Evolutionary conservation across 1,140 invertebrate genomes (phyloP).

Genomic region (Procambarus clarkii): DNA sequence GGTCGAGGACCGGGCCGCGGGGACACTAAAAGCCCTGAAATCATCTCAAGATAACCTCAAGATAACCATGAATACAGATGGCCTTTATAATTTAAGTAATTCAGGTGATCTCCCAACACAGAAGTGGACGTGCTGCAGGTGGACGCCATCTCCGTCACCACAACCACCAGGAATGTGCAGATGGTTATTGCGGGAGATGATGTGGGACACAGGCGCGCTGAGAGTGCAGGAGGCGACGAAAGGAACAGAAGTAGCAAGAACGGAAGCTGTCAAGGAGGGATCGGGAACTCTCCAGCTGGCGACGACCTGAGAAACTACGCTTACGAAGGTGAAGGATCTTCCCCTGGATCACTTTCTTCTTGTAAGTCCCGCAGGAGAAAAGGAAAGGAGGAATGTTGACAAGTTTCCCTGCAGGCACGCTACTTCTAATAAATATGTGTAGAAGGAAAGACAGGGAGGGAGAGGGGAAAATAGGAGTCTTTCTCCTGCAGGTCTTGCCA

Average conservation of each 20-base stretch:
- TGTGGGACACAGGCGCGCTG: neutral
- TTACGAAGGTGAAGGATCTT: slow-evolving; percentile 37
- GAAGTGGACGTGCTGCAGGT: slow-evolving; percentile 41
- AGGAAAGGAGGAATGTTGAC: neutral
- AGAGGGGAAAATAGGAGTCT: neutral
- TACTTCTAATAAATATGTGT: neutral
- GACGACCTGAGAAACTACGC: slow-evolving; percentile 42
- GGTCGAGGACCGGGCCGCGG: too few relatives aligned
- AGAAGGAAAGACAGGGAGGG: neutral
- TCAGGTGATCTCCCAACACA: neutral
- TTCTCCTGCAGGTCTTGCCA: neutral
- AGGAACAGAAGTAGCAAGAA: neutral
- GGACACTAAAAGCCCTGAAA: too few relatives aligned
- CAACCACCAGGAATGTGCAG: neutral
- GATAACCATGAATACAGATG: neutral
- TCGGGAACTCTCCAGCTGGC: neutral
- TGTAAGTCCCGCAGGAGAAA: slow-evolving; percentile 16
- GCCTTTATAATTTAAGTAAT: neutral
- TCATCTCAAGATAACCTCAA: neutral
- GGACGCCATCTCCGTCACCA: neutral
- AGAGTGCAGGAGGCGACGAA: neutral
- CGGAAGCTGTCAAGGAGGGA: neutral
- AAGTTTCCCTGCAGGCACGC: neutral
- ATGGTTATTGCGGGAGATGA: neutral
- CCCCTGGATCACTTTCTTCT: slow-evolving; percentile 37